Conservation (phyloP, 2,888 invertebrate genomes). For the Drosophila anomalata region DNA sequence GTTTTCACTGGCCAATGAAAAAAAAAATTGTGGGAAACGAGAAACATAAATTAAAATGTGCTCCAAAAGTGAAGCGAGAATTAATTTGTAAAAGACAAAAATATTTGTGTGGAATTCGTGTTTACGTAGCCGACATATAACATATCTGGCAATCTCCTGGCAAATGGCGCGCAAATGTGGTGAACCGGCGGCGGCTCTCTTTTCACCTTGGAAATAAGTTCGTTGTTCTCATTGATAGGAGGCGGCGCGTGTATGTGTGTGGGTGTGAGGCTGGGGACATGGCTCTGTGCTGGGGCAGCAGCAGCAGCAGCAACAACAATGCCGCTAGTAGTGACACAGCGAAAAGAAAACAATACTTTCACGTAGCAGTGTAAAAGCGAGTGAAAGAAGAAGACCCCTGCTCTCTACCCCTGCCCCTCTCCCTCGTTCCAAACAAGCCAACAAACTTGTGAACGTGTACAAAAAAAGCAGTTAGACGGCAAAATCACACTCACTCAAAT, state of each 20-base stretch:
- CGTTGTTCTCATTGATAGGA: constrained; percentile 71
- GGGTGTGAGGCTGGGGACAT: constrained; percentile 66
- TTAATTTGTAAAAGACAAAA: background rate
- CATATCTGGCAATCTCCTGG: constrained; percentile 42
- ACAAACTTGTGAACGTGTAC: constrained; percentile 74
- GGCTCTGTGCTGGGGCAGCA: constrained; percentile 20
- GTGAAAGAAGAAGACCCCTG: constrained; percentile 42
- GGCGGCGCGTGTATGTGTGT: constrained; percentile 43
- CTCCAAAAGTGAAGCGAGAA: background rate
- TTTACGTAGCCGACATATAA: constrained; percentile 2
- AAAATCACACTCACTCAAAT: constrained; percentile 38
- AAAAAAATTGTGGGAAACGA: constrained; percentile 25
- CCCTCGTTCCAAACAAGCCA: constrained; percentile 56
- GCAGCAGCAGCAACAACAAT: constrained; percentile 38
- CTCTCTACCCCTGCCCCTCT: constrained; percentile 3
- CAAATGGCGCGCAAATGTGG: constrained; percentile 76
- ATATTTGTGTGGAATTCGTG: constrained; percentile 1
- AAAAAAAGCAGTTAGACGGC: constrained; percentile 73
- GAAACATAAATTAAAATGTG: constrained; percentile 1
- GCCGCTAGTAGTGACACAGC: constrained; percentile 64
- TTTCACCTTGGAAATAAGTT: constrained; percentile 68
- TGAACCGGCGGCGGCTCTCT: constrained; percentile 73
- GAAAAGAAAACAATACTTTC: constrained; percentile 69
- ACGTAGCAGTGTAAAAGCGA: constrained; percentile 43
- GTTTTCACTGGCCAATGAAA: constrained; percentile 24